phyloP scores from a whole-genome alignment of 1,140 invertebrate genomes.

The Bradysia coprophila region DNA sequence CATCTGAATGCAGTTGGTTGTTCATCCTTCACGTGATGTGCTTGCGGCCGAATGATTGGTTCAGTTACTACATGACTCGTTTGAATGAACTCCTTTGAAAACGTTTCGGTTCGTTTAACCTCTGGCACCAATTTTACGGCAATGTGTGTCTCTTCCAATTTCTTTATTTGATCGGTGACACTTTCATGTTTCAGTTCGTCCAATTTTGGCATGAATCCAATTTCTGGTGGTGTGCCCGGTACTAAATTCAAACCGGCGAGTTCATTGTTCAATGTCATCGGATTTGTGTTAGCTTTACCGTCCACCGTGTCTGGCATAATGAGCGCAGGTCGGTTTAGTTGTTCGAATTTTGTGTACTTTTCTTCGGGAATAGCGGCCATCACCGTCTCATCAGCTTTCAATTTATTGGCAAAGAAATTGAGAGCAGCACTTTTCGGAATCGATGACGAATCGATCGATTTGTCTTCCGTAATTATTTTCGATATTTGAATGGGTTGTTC shows the following conservation, averaged over 20 bases:
- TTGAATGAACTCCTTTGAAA: not conserved
- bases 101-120: not conserved
- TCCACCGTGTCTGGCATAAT: constrained; percentile 12
- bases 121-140: constrained; percentile 21
- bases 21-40: no score
- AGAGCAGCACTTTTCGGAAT: constrained; percentile 8
- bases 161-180: constrained; percentile 38
- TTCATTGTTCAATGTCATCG: constrained; percentile 9
- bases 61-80: not conserved
- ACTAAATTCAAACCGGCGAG: constrained; percentile 33
- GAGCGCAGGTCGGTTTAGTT: constrained; percentile 11
- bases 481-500: no score
- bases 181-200: constrained; percentile 28
- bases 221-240: constrained; percentile 53
- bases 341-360: constrained; percentile 6
- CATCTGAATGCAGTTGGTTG: not conserved
- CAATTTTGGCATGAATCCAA: constrained; percentile 38
- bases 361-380: constrained; percentile 4
- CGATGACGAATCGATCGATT: not conserved
- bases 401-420: constrained; percentile 22
- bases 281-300: constrained; percentile 10
- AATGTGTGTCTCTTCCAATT: constrained; percentile 38
- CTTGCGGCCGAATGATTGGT: no score
- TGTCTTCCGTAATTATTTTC: not conserved
- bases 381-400: constrained; percentile 9